A percentile compares a stretch with the other conserved stretches of the same genome.
Evolutionary conservation across 2,797 vertebrate species (phyloP).

Genomic region (Megaceryle alcyon): DNA sequence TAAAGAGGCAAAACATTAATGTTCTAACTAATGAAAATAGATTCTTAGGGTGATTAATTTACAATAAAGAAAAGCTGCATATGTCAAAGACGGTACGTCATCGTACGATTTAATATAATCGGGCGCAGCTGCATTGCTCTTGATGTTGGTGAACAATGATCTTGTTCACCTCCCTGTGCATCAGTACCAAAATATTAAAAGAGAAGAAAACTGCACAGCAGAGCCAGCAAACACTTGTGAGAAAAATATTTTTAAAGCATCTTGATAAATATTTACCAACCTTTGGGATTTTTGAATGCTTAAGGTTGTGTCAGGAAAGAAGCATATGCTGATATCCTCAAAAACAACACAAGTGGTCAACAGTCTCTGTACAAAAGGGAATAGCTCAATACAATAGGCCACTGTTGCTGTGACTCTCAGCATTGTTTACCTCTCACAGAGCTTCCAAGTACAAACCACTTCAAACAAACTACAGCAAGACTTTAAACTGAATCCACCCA

Average conservation of each 20-base stretch:
- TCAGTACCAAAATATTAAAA: background rate
- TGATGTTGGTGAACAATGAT: conserved; percentile 38
- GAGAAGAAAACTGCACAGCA: background rate
- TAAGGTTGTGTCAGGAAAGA: conserved; percentile 56
- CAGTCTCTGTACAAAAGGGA: conserved; percentile 5
- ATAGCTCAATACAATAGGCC: conserved; percentile 61
- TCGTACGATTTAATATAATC: conserved; percentile 33
- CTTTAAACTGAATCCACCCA: conserved; percentile 55
- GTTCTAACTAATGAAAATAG: conserved; percentile 61
- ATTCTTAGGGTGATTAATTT: conserved; percentile 49
- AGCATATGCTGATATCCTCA: conserved; percentile 49
- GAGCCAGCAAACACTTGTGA: conserved; percentile 4
- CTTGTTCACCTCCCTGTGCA: conserved; percentile 33
- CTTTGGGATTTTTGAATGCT: conserved; percentile 37
- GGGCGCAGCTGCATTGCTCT: background rate
- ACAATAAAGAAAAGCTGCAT: conserved; percentile 49
- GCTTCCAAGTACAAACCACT: conserved; percentile 64
- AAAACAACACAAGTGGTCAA: conserved; percentile 60
- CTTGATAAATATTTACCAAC: conserved; percentile 34
- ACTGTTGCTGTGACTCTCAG: conserved; percentile 65
- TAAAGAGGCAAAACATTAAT: conserved; percentile 49
- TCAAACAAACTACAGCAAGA: conserved; percentile 52
- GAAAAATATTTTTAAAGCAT: conserved; percentile 37
- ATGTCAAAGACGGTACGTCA: conserved; percentile 55
- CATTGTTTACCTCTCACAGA: conserved; percentile 69